Evolutionary conservation across 2,113 vertebrate genomes (phyloP), one percentile per base, ranked within the genome.

Genomic region (Penelope pileata): DNA sequence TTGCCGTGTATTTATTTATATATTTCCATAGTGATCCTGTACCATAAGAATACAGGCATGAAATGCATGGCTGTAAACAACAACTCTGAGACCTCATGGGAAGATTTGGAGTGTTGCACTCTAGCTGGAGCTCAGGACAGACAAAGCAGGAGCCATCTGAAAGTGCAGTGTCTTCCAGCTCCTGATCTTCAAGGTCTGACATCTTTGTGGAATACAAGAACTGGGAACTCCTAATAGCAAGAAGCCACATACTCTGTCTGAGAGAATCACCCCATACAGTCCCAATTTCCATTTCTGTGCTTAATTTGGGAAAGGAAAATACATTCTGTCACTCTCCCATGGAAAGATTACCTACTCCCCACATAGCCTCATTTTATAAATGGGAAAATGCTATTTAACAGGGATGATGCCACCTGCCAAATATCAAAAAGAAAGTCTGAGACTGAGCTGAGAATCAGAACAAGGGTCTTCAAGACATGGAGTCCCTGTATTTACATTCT

Each of bases 201-300:
- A 34, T 80, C 34, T 22, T 64, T 40, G 18, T 15, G 8, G 34
- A 21, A 42, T 13, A 73, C 15, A 67, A 42, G 22, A 51, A 62
- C 16, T 78, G 24, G 16, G 42, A 77, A 62, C 13, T 32, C n/a
- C 7, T 23, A 22, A 32, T 0, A 2, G 43, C 56, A 86, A 42
- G 53, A 73, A 59, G 19, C 17, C 11, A 17, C 22, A 66, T 19
- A n/a, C 7, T 18, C 7, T 67, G 22, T 9, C 16, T 77, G 30
- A 67, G 16, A 69, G 11, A 38, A 50, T 56, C 16, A 72, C 2
- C 4, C 10, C 0, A 0, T 24, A 26, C 10, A 1, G 2, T 15
- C 4, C 29, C 40, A 34, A n/a, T 40, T 70, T 81, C 29, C 14
- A 36, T 51, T 58, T 14, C 12, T 22, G 19, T 59, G 16, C 69